Base-by-base conservation (phyloP, 2,888 invertebrate species). In the Anoncus sp. region DNA sequence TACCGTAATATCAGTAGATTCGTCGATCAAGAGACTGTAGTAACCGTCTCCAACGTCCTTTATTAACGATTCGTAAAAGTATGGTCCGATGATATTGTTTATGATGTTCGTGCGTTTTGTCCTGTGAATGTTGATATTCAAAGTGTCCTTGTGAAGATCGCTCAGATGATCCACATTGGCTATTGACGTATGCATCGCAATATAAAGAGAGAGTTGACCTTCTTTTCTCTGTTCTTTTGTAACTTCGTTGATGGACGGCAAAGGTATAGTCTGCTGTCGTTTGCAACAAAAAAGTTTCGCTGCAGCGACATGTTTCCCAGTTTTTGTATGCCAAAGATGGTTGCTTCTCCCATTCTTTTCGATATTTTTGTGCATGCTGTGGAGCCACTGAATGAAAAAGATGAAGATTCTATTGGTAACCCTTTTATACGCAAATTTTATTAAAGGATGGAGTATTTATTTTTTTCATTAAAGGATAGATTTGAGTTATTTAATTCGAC, bases 1-100 rank as follows among this genome's bases (percentile, higher is more conserved):
- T n/a, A 75, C 71, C 1, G 82, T 43, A 7, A 83, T 71, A 70
- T 84, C 84, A 2, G 83, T 84, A 1, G 84, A 84, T 57, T 84
- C 84, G 7, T 31, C 31, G 31, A 31, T 31, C 7, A 31, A 31
- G 4, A 31, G 31, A 7, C 31, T 31, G 31, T 31, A 31, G 31
- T 7, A 31, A 31, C 31, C 7, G 7, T 31, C 7, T 5, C 31
- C 31, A 31, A 31, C 31, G 31, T 31, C 31, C 7, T 31, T 31
- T 3, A 31, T 31, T 31, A 31, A 31, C 31, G 31, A 31, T 31
- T 31, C 4, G 31, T 31, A 31, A 31, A 83, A 80, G 35, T 78
- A 55, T 7, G 78, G 76, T 6, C 62, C 65, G 6, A 80, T 45
- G 12, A 82, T 77, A 51, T 83, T 81, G 6, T 73, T 81, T 14